A percentile compares a stretch with the other conserved stretches of the same genome.
Conservation (phyloP, 2,113 vertebrate genomes). For the Caranx ignobilis region DNA sequence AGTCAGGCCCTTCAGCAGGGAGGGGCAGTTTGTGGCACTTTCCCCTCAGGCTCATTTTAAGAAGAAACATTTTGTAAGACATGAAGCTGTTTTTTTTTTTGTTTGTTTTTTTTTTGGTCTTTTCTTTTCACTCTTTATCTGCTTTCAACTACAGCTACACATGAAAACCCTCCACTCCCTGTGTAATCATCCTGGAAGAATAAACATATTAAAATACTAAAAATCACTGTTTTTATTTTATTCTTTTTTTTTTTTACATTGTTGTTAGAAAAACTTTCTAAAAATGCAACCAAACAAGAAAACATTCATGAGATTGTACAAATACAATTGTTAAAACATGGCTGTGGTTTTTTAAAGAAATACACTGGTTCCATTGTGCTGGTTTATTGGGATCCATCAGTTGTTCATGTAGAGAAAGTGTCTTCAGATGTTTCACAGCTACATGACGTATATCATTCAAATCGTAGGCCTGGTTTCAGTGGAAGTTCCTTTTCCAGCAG, state of each 20-base stretch:
- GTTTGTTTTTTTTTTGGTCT: background rate
- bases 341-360: background rate
- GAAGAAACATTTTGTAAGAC: slow-evolving; percentile 53
- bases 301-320: background rate
- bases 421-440: background rate
- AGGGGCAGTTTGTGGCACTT: slow-evolving; percentile 43
- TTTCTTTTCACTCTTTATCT: background rate
- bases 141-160: background rate
- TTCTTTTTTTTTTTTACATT: background rate
- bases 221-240: background rate
- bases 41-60: slow-evolving; percentile 47
- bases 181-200: background rate
- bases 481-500: background rate
- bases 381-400: background rate
- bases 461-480: slow-evolving; percentile 21
- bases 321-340: background rate
- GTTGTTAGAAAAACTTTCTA: background rate
- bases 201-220: background rate
- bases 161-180: background rate
- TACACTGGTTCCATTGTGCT: background rate
- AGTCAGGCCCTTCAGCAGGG: slow-evolving; percentile 59
- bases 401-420: background rate
- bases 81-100: slow-evolving; percentile 10
- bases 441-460: background rate
- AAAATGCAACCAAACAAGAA: background rate